Evolutionary conservation across 1,140 invertebrate species (phyloP), one percentile per base, ranked within the genome.

Genomic region (Cyclargus thomasi): DNA sequence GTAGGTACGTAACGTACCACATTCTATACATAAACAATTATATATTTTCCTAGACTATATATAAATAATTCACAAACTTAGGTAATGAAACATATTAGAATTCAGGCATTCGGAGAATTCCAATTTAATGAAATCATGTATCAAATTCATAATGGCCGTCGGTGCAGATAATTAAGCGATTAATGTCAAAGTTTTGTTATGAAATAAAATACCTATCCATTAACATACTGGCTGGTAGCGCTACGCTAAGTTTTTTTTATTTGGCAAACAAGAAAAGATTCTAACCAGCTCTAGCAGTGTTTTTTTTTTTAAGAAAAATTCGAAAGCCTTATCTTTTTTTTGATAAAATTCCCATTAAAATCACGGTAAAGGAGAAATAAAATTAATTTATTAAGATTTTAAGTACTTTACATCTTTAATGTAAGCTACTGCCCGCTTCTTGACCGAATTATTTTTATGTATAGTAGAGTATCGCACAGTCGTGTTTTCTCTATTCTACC

Each of bases 161-260:
- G 21, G 20, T 6, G 39, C 47, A 65, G 64, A 65, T 64, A 64
- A 64, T 65, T 65, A 65, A 65, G 64, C 47, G 64, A 65, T 65
- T 47, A 65, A 39, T 21, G 64, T 65, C 64, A 65, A 65, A 65
- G 53, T 21, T 53, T 35, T 65, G 64, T 65, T 65, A 39, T 39
- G 14, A 47, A 47, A 47, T 47, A 47, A 53, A 53, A 53, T n/a
- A 21, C 20, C 20, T 53, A 65, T 53, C 3, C 20, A 65, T 65
- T 65, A 21, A 47, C 64, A 65, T 65, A 65, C 64, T 47, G 16
- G 64, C 53, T 53, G 3, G 16, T 16, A 35, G 23, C 16, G 64
- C 22, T 65, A 23, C 6, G 11, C 11, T 17, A 18, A n/a, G n/a
- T 64, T 18, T 39, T 64, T 64, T 47, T 16, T 47, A 14, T 47